Conservation (phyloP, 2,888 invertebrate species). For the Synergus gifuensis region DNA sequence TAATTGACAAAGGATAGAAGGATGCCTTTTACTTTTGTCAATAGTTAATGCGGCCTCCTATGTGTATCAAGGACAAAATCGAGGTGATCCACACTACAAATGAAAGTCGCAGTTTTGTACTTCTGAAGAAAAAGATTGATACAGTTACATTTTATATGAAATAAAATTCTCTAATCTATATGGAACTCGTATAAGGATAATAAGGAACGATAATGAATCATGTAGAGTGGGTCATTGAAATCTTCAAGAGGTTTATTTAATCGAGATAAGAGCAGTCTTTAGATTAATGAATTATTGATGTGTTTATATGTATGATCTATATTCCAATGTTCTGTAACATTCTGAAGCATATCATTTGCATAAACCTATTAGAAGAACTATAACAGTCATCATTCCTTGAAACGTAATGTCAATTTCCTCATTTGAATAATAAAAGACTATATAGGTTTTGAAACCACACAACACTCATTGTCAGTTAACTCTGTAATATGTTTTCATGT, state of each 20-base stretch:
- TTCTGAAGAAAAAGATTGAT: no score
- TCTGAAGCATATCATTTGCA: constrained; percentile 5
- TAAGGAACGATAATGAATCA: not conserved
- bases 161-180: not conserved
- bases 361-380: not conserved
- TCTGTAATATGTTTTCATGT: no score
- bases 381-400: constrained; percentile 1
- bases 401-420: not conserved
- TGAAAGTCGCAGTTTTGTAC: not conserved
- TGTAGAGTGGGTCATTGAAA: constrained; percentile 33
- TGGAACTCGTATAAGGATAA: not conserved
- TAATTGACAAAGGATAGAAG: not conserved
- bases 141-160: not conserved
- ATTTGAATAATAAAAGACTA: constrained; percentile 24
- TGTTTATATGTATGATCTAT: constrained; percentile 25
- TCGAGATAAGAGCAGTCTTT: constrained; percentile 32
- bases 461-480: not conserved
- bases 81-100: constrained; percentile 29
- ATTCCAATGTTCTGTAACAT: constrained; percentile 23
- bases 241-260: constrained; percentile 21
- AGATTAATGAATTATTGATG: constrained; percentile 36
- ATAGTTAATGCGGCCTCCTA: constrained; percentile 7
- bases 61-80: constrained; percentile 33
- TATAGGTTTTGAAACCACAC: not conserved
- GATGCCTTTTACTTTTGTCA: constrained; percentile 19